Conservation (phyloP, 2,888 invertebrate genomes). For the Xestobium rufovillosum region DNA sequence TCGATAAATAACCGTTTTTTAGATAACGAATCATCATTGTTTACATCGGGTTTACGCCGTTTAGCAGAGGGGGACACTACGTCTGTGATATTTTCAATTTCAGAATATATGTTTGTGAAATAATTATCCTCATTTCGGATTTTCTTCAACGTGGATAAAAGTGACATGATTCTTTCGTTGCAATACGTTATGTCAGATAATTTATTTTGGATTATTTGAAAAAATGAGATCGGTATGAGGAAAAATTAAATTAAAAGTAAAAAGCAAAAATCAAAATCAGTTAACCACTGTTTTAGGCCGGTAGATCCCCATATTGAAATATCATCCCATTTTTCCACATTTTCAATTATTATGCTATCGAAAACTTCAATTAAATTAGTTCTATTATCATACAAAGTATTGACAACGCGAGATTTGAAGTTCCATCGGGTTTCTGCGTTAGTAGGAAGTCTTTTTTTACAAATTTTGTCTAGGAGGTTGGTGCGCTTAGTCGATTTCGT, state of each 20-base stretch:
- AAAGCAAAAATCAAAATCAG: constrained; percentile 13
- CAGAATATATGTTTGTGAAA: constrained; percentile 5
- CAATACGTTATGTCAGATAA: constrained; percentile 15
- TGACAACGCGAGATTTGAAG: too few relatives aligned
- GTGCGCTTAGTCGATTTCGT: constrained; percentile 11
- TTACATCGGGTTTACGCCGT: constrained; percentile 9
- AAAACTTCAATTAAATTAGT: too few relatives aligned
- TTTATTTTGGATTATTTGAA: constrained; percentile 14
- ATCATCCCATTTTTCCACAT: too few relatives aligned
- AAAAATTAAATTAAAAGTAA: constrained; percentile 17
- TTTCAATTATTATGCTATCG: too few relatives aligned
- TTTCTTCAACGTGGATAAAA: constrained; percentile 10
- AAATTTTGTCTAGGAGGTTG: constrained; percentile 6
- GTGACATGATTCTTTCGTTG: constrained; percentile 13
- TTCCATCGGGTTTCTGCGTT: too few relatives aligned
- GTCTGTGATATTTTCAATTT: constrained; percentile 5
- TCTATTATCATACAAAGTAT: too few relatives aligned
- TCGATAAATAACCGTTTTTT: constrained; percentile 5
- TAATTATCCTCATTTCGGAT: constrained; percentile 6
- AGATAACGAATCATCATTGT: constrained; percentile 7
- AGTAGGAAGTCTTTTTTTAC: too few relatives aligned
- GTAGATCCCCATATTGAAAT: too few relatives aligned
- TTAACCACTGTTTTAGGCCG: too few relatives aligned
- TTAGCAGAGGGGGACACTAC: constrained; percentile 8
- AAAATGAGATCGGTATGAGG: constrained; percentile 13